phyloP scores from a whole-genome alignment of 2,797 vertebrate species.

The Peromyscus aztecus region DNA sequence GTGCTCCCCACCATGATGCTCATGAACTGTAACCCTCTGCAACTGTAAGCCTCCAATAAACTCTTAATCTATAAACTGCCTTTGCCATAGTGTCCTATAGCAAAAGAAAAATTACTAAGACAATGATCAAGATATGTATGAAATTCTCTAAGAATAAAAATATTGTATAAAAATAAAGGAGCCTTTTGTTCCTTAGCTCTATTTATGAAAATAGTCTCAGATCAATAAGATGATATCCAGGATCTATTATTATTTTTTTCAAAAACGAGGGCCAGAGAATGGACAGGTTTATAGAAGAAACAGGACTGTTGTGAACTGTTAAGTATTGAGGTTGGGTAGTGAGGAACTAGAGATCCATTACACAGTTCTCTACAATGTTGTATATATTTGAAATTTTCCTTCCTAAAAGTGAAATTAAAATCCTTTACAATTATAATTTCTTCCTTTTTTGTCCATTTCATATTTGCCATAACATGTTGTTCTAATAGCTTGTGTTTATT shows the following conservation, averaged over 20 bases:
- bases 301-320: not conserved
- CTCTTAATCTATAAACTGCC: not conserved
- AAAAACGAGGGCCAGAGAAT: not conserved
- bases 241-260: not conserved
- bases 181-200: not conserved
- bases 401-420: slow-evolving; percentile 34
- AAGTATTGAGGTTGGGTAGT: not conserved
- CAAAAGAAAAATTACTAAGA: not conserved
- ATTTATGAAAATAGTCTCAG: not conserved
- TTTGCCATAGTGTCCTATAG: not conserved
- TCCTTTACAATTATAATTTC: not conserved
- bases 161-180: not conserved
- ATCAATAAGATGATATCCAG: not conserved
- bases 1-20: not conserved
- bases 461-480: not conserved
- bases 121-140: not conserved
- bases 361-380: not conserved
- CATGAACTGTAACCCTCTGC: not conserved
- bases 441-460: not conserved
- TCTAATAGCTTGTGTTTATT: not conserved
- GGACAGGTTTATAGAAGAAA: not conserved
- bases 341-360: not conserved
- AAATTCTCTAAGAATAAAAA: not conserved
- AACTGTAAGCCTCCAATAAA: not conserved
- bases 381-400: slow-evolving; percentile 52